Percentiles rank a stretch among this genome's conserved stretches.
These are phyloP conservation scores for Cyphomyrmex costatus DNA, from an alignment of 1,140 invertebrate genomes.

Conservation along the genomic window DNA sequence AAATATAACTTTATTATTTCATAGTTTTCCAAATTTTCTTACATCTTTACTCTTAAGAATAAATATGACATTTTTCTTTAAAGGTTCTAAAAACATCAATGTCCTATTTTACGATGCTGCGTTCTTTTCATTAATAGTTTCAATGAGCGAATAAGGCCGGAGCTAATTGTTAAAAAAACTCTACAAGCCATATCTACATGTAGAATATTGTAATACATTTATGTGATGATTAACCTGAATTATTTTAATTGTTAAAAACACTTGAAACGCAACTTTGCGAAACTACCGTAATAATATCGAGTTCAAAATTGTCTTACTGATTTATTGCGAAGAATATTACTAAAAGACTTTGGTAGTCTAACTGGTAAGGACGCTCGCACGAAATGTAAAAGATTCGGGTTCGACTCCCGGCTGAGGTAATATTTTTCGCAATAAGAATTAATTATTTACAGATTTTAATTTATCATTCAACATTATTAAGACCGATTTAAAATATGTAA, in stretches of 20 bases:
- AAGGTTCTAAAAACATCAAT: slow-evolving; percentile 48
- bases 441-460: too few relatives aligned
- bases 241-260: slow-evolving; percentile 8
- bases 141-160: neutral
- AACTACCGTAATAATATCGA: too few relatives aligned
- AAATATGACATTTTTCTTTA: neutral
- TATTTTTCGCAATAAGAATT: too few relatives aligned
- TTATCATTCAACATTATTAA: too few relatives aligned
- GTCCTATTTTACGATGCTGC: slow-evolving; percentile 41
- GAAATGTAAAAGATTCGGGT: too few relatives aligned
- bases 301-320: too few relatives aligned
- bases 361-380: too few relatives aligned
- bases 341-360: too few relatives aligned
- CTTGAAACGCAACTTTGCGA: too few relatives aligned
- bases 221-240: neutral
- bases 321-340: too few relatives aligned
- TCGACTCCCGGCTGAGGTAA: too few relatives aligned
- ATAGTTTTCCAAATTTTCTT: neutral
- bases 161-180: slow-evolving; percentile 17
- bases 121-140: slow-evolving; percentile 32
- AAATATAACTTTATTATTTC: neutral
- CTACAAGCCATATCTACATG: neutral
- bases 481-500: too few relatives aligned
- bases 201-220: neutral
- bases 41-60: neutral